Base-by-base conservation (phyloP, 2,113 vertebrate species). In the Pseudorasbora parva region DNA sequence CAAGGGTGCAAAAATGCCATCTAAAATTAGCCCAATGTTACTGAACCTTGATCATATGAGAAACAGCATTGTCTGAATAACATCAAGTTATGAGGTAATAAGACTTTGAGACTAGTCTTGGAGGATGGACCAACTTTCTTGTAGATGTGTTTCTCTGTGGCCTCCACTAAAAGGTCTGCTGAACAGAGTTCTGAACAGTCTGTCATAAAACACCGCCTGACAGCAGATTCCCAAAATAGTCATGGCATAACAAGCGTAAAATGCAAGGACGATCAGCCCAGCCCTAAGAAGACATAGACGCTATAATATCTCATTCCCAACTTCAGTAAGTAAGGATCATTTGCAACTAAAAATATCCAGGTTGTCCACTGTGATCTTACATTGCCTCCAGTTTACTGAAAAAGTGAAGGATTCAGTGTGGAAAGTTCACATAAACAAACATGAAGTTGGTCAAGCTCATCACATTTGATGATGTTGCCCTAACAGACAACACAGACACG, bases 151-250 rank as follows among this genome's bases (percentile, higher is more conserved):
- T 21, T 37, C 23, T 57, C 5, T 54, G 51, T 54, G 51, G 51
- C 49, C 17, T 57, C 37, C 14, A 2, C 60, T 66, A 33, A 19
- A 66, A 30, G 11, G 41, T 54, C 51, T 17, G 12, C n/a, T 47
- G 64, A 57, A 69, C 41, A 4, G 8, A 2, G 12, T 59, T 17
- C 45, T 7, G 23, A 27, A 37, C 17, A 78, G 21, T 17, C 12
- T 37, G 19, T 23, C 19, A 2, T 33, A 74, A 14, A 51, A 23
- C 49, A 27, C 21, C 0, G n/a, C 51, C 81, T 72, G 85, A 37
- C 62, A 79, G 78, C 49, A 6, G 51, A 49, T 68, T 71, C 80
- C 68, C 45, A 80, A 86, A 86, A 84, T 87, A 88, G 73, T 8
- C 17, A 5, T 21, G 71, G 47, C 41, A 87, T 47, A 73, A 71